Percentiles rank a stretch among this genome's conserved stretches.
phyloP scores from a whole-genome alignment of 1,140 invertebrate genomes.

The Drosophila ambigua region DNA sequence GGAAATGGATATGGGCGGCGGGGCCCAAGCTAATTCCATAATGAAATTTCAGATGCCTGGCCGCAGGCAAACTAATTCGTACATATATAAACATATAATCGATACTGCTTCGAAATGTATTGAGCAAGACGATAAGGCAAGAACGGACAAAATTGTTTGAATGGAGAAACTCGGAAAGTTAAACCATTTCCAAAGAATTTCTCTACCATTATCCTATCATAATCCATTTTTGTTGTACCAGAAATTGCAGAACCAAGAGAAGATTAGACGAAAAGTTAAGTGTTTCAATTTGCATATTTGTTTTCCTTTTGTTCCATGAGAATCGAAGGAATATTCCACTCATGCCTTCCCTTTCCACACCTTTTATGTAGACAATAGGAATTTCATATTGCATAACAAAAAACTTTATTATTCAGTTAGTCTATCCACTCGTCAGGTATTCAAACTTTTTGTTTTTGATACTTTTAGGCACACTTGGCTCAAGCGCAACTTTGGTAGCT shows the following conservation, averaged over 20 bases:
- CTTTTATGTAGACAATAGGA: too few relatives aligned
- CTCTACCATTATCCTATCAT: background rate
- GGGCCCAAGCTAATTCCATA: slow-evolving; percentile 47
- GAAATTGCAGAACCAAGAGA: background rate
- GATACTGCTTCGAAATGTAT: slow-evolving; percentile 55
- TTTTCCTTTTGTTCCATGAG: too few relatives aligned
- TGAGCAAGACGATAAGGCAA: slow-evolving; percentile 4
- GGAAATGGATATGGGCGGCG: slow-evolving; percentile 45
- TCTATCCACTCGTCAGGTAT: slow-evolving; percentile 21
- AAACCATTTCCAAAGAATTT: too few relatives aligned
- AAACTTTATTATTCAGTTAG: slow-evolving; percentile 15
- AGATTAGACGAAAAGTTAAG: too few relatives aligned
- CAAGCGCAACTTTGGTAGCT: slow-evolving; percentile 28
- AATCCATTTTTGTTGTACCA: background rate
- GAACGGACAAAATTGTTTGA: slow-evolving; percentile 29
- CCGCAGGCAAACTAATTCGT: slow-evolving; percentile 27
- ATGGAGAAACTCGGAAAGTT: slow-evolving; percentile 25
- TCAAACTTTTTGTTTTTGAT: slow-evolving; percentile 34
- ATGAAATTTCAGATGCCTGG: slow-evolving; percentile 48
- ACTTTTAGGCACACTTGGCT: slow-evolving; percentile 20
- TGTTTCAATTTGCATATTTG: too few relatives aligned
- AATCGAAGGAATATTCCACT: too few relatives aligned
- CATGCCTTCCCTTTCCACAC: too few relatives aligned
- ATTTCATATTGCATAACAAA: too few relatives aligned
- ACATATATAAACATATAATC: slow-evolving; percentile 39